Percentiles rank a stretch among this genome's conserved stretches.
Evolutionary conservation across 2,113 vertebrate genomes (phyloP).

Genomic region (Sinocyclocheilus anshuiensis): DNA sequence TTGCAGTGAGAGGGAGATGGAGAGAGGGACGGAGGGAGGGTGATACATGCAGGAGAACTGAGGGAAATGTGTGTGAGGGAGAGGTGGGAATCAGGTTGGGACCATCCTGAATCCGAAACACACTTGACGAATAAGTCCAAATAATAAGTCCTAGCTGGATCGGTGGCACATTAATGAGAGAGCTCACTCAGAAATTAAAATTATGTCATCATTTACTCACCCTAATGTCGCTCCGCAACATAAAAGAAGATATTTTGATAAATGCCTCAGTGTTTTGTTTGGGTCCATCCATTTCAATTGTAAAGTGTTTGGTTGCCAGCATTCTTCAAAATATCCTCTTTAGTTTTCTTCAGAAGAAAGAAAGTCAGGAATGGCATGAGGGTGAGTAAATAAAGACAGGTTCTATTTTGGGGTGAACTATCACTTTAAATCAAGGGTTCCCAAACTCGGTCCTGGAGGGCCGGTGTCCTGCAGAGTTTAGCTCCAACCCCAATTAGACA

Average conservation of each 20-base stretch:
- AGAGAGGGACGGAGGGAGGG: conserved; percentile 55
- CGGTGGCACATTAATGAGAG: background rate
- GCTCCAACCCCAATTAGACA: no score
- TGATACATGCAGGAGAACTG: conserved; percentile 57
- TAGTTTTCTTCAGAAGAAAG: no score
- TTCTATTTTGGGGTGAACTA: no score
- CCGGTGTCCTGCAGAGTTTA: no score
- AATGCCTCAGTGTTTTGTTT: background rate
- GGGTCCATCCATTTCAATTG: background rate
- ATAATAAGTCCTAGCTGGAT: background rate
- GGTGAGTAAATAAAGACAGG: no score
- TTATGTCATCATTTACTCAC: background rate
- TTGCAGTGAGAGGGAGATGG: conserved; percentile 61
- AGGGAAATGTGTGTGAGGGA: conserved; percentile 62
- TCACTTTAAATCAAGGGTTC: background rate
- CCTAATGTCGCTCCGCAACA: background rate
- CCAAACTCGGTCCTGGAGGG: no score
- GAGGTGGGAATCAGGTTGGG: conserved; percentile 2
- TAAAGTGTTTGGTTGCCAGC: background rate
- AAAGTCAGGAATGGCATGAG: no score
- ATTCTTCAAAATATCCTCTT: background rate
- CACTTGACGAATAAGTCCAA: background rate
- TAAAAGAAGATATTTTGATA: background rate
- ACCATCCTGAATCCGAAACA: conserved; percentile 36
- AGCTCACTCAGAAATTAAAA: background rate